Evolutionary conservation across 2,113 vertebrate genomes (phyloP).

Genomic region (Epinephelus cyanopodus): DNA sequence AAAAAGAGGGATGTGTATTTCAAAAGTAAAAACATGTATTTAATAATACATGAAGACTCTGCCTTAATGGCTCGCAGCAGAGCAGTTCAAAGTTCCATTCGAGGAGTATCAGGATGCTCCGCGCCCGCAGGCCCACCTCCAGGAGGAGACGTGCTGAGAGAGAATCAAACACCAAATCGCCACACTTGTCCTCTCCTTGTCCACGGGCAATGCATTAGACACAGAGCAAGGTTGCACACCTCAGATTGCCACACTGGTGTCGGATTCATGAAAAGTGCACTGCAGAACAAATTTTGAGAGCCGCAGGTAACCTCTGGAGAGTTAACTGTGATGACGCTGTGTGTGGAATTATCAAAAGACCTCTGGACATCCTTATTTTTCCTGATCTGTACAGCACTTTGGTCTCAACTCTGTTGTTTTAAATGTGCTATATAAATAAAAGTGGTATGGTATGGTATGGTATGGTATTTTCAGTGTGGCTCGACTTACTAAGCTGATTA

Average conservation of each 20-base stretch:
- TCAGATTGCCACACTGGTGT: conserved; percentile 10
- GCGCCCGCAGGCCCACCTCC: conserved; percentile 48
- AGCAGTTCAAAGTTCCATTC: conserved; percentile 57
- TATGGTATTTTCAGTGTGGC: neutral
- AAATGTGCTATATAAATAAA: no score
- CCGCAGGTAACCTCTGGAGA: conserved; percentile 14
- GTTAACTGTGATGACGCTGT: neutral
- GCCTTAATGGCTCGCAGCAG: conserved; percentile 46
- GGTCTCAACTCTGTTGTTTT: no score
- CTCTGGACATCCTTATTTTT: neutral
- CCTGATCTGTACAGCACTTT: no score
- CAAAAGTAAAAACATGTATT: conserved; percentile 51
- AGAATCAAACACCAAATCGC: conserved; percentile 47
- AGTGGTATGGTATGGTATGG: no score
- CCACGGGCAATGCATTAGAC: conserved; percentile 31
- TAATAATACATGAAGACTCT: conserved; percentile 62
- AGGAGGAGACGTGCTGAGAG: conserved; percentile 43
- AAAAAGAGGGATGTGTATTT: conserved; percentile 48
- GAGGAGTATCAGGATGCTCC: conserved; percentile 30
- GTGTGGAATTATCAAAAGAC: conserved; percentile 7
- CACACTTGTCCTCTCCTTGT: conserved; percentile 28
- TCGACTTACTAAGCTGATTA: neutral
- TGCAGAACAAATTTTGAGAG: conserved; percentile 15
- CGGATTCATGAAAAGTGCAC: conserved; percentile 7
- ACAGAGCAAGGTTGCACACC: conserved; percentile 19